Conservation (phyloP, 2,113 vertebrate species). For the Colaptes auratus region DNA sequence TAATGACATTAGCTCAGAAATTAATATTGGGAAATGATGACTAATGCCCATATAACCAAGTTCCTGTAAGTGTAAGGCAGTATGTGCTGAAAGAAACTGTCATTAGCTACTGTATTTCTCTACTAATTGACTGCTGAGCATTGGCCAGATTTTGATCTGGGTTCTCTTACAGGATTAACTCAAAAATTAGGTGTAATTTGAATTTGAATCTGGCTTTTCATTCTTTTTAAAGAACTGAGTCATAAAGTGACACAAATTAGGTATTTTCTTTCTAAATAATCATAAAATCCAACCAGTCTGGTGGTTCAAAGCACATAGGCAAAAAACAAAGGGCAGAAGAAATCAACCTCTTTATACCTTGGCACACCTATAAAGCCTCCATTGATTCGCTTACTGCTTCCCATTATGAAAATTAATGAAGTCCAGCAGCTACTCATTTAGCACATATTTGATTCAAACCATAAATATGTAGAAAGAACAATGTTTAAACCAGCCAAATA, state of each 20-base stretch:
- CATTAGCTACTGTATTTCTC: background rate
- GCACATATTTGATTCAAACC: background rate
- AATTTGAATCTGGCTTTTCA: background rate
- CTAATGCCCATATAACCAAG: background rate
- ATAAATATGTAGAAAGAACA: background rate
- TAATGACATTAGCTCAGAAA: background rate
- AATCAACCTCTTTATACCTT: background rate
- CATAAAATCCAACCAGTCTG: background rate
- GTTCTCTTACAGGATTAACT: background rate
- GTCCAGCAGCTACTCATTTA: background rate
- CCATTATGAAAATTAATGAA: background rate
- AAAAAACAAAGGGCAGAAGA: background rate
- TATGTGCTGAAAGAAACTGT: background rate
- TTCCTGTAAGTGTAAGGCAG: slow-evolving; percentile 20
- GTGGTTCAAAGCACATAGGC: background rate
- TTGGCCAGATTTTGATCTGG: slow-evolving; percentile 12
- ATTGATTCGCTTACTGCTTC: background rate
- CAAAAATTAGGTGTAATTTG: background rate
- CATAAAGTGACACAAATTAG: background rate
- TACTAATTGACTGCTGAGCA: slow-evolving; percentile 1
- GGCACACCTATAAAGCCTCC: background rate
- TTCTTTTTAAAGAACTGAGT: background rate
- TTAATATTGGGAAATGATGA: slow-evolving; percentile 19
- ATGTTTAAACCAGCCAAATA: background rate
- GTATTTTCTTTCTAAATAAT: background rate